Conservation (phyloP, 2,113 vertebrate genomes). For the Platanista minor region DNA sequence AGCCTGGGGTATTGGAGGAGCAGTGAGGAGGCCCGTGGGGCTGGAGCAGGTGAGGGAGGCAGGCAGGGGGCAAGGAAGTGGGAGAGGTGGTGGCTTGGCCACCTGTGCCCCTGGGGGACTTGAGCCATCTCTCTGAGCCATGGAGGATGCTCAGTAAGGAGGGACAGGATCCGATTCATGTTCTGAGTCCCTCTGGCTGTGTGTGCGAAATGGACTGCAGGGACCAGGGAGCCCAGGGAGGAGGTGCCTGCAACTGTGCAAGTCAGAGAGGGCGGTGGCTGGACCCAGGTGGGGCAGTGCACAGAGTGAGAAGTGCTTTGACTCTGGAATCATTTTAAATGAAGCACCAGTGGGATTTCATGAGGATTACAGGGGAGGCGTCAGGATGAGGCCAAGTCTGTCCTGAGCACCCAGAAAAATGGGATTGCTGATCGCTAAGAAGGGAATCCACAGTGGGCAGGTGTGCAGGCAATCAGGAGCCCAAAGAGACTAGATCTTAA, state of each 20-base stretch:
- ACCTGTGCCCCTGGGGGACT: fast-evolving
- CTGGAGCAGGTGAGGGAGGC: not conserved
- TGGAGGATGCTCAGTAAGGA: not conserved
- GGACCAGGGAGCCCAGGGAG: not conserved
- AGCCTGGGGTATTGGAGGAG: not conserved
- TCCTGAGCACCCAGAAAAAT: not conserved
- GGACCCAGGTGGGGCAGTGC: not conserved
- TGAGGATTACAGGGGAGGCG: not conserved
- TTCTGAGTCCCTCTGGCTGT: not conserved
- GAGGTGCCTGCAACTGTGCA: not conserved
- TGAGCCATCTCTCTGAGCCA: not conserved
- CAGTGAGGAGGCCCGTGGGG: fast-evolving
- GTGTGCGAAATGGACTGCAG: not conserved
- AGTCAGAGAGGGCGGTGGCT: not conserved
- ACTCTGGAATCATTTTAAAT: not conserved
- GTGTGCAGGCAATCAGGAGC: not conserved
- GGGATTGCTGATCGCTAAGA: not conserved
- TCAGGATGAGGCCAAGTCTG: not conserved
- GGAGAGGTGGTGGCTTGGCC: not conserved
- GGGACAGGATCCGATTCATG: not conserved
- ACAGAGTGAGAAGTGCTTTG: not conserved
- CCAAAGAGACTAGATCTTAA: not conserved
- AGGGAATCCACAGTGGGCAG: not conserved
- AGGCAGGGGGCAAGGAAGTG: not conserved
- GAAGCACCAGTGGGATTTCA: not conserved